Evolutionary conservation across 2,113 vertebrate genomes (phyloP).

Genomic region (Clarias batrachus): DNA sequence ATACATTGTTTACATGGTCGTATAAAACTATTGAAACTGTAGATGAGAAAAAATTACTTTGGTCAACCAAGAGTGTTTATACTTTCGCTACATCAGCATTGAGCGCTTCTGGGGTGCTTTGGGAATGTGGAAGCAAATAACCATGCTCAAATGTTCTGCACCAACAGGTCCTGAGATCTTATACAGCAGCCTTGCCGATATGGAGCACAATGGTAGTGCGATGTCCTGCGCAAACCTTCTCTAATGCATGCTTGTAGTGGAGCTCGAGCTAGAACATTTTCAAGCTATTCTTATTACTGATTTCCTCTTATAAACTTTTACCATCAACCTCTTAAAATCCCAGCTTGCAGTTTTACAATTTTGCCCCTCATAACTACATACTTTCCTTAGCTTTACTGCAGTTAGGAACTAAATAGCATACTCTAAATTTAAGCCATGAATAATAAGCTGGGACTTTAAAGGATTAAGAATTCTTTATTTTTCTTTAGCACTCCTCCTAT

Average conservation of each 20-base stretch:
- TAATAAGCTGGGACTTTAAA: not conserved
- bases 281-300: constrained; percentile 4
- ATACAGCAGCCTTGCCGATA: constrained; percentile 51
- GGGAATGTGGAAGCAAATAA: constrained; percentile 11
- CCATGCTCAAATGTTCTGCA: constrained; percentile 37
- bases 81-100: not conserved
- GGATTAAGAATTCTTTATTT: constrained; percentile 10
- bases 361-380: not conserved
- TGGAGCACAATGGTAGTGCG: constrained; percentile 59
- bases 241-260: constrained; percentile 33
- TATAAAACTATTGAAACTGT: not conserved
- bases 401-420: not conserved
- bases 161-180: constrained; percentile 63
- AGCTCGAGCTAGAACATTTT: not conserved
- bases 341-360: not conserved
- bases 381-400: constrained; percentile 7
- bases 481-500: not conserved
- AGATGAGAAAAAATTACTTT: not conserved
- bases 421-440: not conserved
- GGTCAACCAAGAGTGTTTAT: not conserved
- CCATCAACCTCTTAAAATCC: constrained; percentile 21
- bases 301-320: constrained; percentile 2
- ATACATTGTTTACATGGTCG: not conserved
- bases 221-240: constrained; percentile 7
- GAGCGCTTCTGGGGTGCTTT: not conserved